Conservation (phyloP, 2,113 vertebrate species). For the Coreoperca whiteheadi region DNA sequence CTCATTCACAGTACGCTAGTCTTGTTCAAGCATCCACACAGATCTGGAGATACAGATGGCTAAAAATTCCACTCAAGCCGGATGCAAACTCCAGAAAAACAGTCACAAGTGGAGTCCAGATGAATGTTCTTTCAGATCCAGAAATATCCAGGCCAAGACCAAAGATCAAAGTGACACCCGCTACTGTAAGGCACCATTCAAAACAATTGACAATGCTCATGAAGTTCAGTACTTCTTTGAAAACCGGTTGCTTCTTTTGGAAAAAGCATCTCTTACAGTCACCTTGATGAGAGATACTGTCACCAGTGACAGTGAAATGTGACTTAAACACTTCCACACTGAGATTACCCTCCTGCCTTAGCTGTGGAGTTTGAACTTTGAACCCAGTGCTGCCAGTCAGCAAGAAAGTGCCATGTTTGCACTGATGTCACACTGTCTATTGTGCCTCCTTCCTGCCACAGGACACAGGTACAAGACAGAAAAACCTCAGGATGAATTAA, state of each 20-base stretch:
- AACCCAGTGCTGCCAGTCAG: constrained; percentile 19
- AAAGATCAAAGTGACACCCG: constrained; percentile 8
- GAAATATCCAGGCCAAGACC: constrained; percentile 3
- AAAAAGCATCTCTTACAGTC: constrained; percentile 2
- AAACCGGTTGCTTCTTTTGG: not conserved
- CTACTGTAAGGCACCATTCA: not conserved
- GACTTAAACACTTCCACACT: not conserved
- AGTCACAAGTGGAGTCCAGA: constrained; percentile 30
- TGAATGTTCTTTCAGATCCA: constrained; percentile 26
- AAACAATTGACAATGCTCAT: not conserved
- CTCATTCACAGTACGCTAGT: constrained; percentile 53
- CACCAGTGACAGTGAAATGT: constrained; percentile 8
- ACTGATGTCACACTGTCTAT: constrained; percentile 39
- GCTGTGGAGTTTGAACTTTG: constrained; percentile 46
- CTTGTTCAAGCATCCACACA: constrained; percentile 50
- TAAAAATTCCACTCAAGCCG: constrained; percentile 62
- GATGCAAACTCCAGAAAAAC: constrained; percentile 49
- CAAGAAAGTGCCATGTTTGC: constrained; percentile 38
- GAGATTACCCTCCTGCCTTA: constrained; percentile 19
- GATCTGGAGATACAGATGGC: constrained; percentile 65
- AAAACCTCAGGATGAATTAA: constrained; percentile 28
- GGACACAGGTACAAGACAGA: constrained; percentile 35
- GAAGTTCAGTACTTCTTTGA: not conserved
- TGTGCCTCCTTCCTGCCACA: constrained; percentile 24
- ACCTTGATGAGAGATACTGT: not conserved